These are phyloP conservation scores for Mugil cephalus DNA, from an alignment of 2,113 vertebrate species.

Conservation along the genomic window DNA sequence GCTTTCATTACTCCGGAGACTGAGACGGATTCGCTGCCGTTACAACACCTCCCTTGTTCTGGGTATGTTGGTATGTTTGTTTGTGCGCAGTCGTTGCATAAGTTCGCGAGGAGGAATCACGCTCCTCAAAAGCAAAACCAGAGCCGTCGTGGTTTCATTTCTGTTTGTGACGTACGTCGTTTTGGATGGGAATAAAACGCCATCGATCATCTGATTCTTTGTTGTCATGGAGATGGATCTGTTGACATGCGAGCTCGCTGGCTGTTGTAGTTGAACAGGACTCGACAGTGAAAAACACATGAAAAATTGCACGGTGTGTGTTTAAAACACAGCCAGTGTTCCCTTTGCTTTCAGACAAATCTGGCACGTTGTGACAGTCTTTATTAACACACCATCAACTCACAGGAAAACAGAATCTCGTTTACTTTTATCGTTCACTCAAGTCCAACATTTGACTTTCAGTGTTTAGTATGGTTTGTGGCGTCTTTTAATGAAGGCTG, in stretches of 20 bases:
- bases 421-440: too few species aligned
- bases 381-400: too few species aligned
- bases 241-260: background rate
- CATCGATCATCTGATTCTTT: background rate
- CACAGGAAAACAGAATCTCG: too few species aligned
- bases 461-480: too few species aligned
- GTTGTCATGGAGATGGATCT: background rate
- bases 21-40: conserved; percentile 38
- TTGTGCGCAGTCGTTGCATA: conserved; percentile 6
- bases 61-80: conserved; percentile 8
- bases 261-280: background rate
- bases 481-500: too few species aligned
- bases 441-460: too few species aligned
- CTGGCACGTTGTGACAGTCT: too few species aligned
- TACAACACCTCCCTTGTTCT: conserved; percentile 28
- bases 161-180: background rate
- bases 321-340: too few species aligned
- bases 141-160: background rate
- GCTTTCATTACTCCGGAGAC: conserved; percentile 53
- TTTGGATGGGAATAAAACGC: too few species aligned
- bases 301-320: too few species aligned
- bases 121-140: conserved; percentile 15
- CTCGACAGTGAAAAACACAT: too few species aligned
- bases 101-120: conserved; percentile 25
- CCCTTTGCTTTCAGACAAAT: too few species aligned